These are phyloP conservation scores for Monodelphis domestica DNA, from an alignment of 2,797 vertebrate species.

Conservation along the genomic window DNA sequence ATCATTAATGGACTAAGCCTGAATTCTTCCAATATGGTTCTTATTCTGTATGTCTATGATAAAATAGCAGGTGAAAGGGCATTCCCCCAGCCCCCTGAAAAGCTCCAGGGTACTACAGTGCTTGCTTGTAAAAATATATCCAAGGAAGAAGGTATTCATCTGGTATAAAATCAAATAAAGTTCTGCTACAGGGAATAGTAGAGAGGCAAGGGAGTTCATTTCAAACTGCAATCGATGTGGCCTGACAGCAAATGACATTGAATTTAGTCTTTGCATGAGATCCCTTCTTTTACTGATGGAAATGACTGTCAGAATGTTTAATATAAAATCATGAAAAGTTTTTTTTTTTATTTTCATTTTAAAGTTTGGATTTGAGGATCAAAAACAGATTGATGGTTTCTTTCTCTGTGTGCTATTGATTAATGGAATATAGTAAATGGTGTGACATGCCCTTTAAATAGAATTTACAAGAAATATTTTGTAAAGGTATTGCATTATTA, in stretches of 20 bases:
- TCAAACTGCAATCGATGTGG: constrained; percentile 57
- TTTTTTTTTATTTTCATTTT: constrained; percentile 64
- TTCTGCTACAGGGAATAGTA: neutral
- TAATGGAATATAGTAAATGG: constrained; percentile 76
- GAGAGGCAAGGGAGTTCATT: constrained; percentile 58
- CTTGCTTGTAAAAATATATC: constrained; percentile 32
- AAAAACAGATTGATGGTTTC: constrained; percentile 67
- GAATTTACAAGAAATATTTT: constrained; percentile 78
- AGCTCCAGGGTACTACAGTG: neutral
- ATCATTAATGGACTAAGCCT: neutral
- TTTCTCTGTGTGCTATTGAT: constrained; percentile 73
- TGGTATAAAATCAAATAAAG: constrained; percentile 31
- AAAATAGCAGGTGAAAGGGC: neutral
- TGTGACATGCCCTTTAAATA: constrained; percentile 76
- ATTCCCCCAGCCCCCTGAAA: constrained; percentile 7
- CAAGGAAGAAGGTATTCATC: neutral
- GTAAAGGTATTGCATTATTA: constrained; percentile 69
- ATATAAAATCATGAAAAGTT: constrained; percentile 61
- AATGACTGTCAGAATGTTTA: constrained; percentile 48
- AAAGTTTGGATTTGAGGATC: constrained; percentile 73
- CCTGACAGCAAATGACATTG: constrained; percentile 59
- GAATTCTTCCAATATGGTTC: neutral
- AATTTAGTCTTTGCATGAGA: neutral
- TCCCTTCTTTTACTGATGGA: constrained; percentile 17
- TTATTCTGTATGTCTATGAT: neutral